Evolutionary conservation across 2,797 vertebrate genomes (phyloP), one percentile per base, ranked within the genome.

Genomic region (Pelobates cultripes): DNA sequence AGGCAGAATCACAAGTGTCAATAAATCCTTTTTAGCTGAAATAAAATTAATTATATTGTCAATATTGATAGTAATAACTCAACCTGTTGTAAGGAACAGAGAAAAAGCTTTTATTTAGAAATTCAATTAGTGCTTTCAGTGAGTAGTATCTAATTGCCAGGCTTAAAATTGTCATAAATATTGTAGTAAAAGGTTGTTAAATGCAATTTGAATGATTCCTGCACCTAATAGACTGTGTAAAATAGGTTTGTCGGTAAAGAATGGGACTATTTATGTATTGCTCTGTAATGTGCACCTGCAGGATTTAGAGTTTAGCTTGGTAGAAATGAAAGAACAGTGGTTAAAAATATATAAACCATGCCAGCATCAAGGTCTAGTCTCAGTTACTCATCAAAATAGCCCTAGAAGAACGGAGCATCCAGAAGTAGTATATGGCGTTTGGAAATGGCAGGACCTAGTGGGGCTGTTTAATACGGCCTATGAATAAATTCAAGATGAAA

Each of bases 1-100:
- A 41, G 55, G 57, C 57, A 70, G 61, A 74, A 75, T 83, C 64
- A 17, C 43, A 57, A 64, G 66, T 83, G 77, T 75, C 81, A 83
- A 79, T 83, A 79, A 63, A 79, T 70, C 77, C 55, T 74, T 78
- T 78, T 60, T 61, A 75, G 81, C 44, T 44, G 69, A 75, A 83
- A 57, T 40, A 75, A 83, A 79, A 83, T 78, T 17, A 78, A 83
- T 83, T 51, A 83, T 75, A 79, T 83, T 83, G 81, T 79, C 81
- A 79, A 79, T 83, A 83, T 63, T 69, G 41, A 44, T 63, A 53
- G 71, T 47, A 79, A 75, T 79, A 70, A 83, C 64, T 69, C 43
- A 70, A n/a, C 45, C 71, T 28, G 70, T 55, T 47, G 53, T 74
- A 71, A 70, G 77, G 69, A 70, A 69, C 68, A 71, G 63, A 79